Evolutionary conservation across 2,888 invertebrate genomes (phyloP).

Genomic region (Peribatodes rhomboidaria): DNA sequence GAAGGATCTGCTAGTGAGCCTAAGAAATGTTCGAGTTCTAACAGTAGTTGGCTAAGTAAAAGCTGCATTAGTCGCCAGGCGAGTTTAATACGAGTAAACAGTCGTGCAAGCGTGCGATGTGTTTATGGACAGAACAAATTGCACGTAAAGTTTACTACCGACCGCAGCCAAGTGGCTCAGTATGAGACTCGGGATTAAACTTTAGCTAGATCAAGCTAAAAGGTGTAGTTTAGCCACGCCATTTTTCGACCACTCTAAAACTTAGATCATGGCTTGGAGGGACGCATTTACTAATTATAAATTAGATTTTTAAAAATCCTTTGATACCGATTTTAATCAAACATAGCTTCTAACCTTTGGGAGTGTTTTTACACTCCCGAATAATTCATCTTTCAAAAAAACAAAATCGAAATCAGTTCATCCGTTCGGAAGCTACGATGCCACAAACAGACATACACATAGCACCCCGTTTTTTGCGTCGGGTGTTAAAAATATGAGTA

Average conservation of each 20-base stretch:
- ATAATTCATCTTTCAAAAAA: no score
- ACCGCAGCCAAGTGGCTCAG: slow-evolving; percentile 2
- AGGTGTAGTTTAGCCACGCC: neutral
- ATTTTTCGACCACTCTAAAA: neutral
- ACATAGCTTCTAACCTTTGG: no score
- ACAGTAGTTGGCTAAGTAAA: neutral
- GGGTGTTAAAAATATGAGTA: no score
- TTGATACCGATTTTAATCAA: no score
- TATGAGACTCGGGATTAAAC: neutral
- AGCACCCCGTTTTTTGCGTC: no score
- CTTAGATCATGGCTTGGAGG: neutral
- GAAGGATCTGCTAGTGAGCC: neutral
- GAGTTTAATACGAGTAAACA: slow-evolving; percentile 32
- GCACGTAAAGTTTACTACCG: slow-evolving; percentile 20
- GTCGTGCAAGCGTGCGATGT: slow-evolving; percentile 27
- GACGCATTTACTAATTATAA: no score
- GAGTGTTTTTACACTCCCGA: no score
- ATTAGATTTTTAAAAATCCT: no score
- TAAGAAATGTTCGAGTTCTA: neutral
- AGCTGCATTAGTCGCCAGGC: neutral
- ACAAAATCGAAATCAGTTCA: no score
- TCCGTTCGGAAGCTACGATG: no score
- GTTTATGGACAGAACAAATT: slow-evolving; percentile 34
- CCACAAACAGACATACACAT: no score
- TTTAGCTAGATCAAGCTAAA: neutral